Percentiles rank a stretch among this genome's conserved stretches.
These are phyloP conservation scores for Callyntrura sp. DNA, from an alignment of 2,888 invertebrate species.

Conservation along the genomic window DNA sequence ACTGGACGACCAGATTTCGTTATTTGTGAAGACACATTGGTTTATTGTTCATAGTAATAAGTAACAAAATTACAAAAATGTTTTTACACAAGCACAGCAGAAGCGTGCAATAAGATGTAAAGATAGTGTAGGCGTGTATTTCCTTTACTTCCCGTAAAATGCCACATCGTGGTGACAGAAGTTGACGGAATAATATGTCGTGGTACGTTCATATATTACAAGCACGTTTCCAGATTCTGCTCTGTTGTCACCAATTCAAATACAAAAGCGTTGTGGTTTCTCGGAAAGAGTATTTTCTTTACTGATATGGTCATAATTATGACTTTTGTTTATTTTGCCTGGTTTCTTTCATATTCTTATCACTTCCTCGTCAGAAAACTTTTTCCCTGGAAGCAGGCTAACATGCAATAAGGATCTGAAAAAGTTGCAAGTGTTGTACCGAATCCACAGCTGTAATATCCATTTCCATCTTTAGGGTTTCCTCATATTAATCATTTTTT, in stretches of 20 bases:
- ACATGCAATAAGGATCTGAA: not conserved
- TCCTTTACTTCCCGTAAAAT: not conserved
- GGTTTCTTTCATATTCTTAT: constrained; percentile 47
- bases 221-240: too few species aligned
- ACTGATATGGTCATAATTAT: constrained; percentile 32
- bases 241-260: too few species aligned
- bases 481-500: not conserved
- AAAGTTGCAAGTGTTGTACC: constrained; percentile 24
- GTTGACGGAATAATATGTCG: not conserved
- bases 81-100: constrained; percentile 39
- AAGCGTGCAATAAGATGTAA: constrained; percentile 11
- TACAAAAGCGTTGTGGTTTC: too few species aligned
- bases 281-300: too few species aligned
- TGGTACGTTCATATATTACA: not conserved
- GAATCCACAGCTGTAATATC: constrained; percentile 20
- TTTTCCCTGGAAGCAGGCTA: not conserved
- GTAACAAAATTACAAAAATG: constrained; percentile 49
- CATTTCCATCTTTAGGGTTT: constrained; percentile 9
- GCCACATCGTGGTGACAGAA: not conserved
- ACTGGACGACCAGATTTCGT: not conserved
- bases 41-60: constrained; percentile 47
- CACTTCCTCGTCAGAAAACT: constrained; percentile 26
- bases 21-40: constrained; percentile 21
- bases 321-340: constrained; percentile 47
- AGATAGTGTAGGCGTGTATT: too few species aligned